These are phyloP conservation scores for Protophormia terraenovae DNA, from an alignment of 2,888 invertebrate genomes.

Conservation along the genomic window DNA sequence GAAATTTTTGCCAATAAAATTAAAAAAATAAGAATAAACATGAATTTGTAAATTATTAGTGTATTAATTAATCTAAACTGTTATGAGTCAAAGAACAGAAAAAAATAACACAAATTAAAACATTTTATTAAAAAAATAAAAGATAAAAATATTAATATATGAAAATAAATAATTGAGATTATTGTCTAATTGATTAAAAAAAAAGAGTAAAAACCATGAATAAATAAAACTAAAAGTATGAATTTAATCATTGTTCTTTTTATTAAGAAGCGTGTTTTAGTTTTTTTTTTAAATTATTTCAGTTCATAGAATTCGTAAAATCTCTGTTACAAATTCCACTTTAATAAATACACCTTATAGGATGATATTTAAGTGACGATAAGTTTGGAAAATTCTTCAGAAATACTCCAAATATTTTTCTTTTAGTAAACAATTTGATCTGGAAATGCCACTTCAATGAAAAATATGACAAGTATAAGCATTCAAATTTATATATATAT, in stretches of 20 bases:
- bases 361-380: too few species aligned
- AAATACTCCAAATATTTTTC: too few species aligned
- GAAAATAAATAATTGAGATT: conserved; percentile 50
- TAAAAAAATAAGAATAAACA: conserved; percentile 31
- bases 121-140: conserved; percentile 40
- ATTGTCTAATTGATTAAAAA: conserved; percentile 58
- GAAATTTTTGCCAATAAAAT: conserved; percentile 33
- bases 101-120: conserved; percentile 35
- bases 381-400: too few species aligned
- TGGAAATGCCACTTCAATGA: too few species aligned
- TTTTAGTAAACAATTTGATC: too few species aligned
- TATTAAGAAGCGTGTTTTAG: too few species aligned
- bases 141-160: conserved; percentile 8
- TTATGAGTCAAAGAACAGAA: conserved; percentile 24
- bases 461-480: too few species aligned
- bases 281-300: too few species aligned
- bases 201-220: background rate
- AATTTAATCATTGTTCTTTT: background rate
- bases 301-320: too few species aligned
- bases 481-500: too few species aligned
- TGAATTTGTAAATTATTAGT: conserved; percentile 52
- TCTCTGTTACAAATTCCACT: too few species aligned
- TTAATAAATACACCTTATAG: too few species aligned
- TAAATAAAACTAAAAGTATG: conserved; percentile 29
- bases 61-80: conserved; percentile 39